Base-by-base conservation (phyloP, 2,888 invertebrate genomes). In the Actias luna region DNA sequence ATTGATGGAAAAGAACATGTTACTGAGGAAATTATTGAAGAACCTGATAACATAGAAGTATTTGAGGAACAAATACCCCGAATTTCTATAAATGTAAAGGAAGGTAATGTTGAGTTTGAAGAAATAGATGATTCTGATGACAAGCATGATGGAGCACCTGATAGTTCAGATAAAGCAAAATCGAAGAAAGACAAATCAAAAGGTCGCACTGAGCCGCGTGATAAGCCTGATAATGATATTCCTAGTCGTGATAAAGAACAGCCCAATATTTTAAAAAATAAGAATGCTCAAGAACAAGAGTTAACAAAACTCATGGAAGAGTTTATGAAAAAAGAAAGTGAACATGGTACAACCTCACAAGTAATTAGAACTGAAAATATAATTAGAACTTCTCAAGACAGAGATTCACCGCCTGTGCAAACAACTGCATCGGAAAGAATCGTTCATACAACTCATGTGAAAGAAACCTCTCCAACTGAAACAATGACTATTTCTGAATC, bases 1-100 rank as follows among this genome's bases (percentile, higher is more conserved):
- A 94, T 97, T 64, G 95, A 97, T 80, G 97, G 97, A 0, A 96
- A 96, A 85, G 97, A 97, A 87, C 95, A 96, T 66, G 94, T 96
- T 0, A 95, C 95, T 8, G 97, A 97, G 84, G 97, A 97, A 88
- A 87, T 97, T 0, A 93, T 97, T 55, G 97, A 97, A 77, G 97
- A 97, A 82, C 97, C 97, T 0, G 97, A 96, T 76, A 95, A 95
- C 80, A 89, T 96, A 5, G 96, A 96, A 85, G 92, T 95, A 12
- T 93, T 93, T 36, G 95, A 95, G 79, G 95, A 97, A 83, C 94
- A 95, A 72, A 94, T 96, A 71, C 96, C 96, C 0, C 92, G 95
- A 71, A 94, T 96, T 18, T 95, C 95, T 64, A 95, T 96, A 50
- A 95, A 94, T 74, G 94, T 94, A 0, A 93, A 93, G 76, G 94